A percentile compares a stretch with the other conserved stretches of the same genome.
Conservation (phyloP, 2,113 vertebrate genomes). For the Antechinus stuartii region DNA sequence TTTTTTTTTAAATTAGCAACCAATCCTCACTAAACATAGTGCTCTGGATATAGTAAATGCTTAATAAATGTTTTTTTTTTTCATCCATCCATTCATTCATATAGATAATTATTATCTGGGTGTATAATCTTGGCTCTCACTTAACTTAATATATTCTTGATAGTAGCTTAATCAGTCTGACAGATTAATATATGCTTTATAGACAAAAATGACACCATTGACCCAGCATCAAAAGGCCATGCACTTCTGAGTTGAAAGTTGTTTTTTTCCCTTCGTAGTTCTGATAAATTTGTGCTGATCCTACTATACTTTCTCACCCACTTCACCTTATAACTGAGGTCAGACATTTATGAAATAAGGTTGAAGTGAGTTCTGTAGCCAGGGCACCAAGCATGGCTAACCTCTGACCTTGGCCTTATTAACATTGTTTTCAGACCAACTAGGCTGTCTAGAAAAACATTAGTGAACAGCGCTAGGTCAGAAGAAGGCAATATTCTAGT, state of each 20-base stretch:
- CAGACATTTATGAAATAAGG: not conserved
- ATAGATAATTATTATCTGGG: not conserved
- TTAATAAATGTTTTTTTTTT: not conserved
- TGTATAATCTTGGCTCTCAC: not conserved
- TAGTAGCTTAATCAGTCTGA: not conserved
- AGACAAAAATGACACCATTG: not conserved
- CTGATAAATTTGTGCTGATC: conserved; percentile 4
- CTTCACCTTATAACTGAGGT: not conserved
- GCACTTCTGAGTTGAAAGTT: not conserved
- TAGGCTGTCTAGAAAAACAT: not conserved
- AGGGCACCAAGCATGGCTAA: not conserved
- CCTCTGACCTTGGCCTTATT: not conserved
- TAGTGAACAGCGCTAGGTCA: not conserved
- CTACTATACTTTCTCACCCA: not conserved
- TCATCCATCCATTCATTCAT: not conserved
- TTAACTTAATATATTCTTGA: not conserved
- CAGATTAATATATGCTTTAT: not conserved
- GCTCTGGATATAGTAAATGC: not conserved
- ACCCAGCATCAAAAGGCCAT: not conserved
- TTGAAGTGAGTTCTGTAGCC: not conserved
- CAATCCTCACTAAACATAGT: not conserved
- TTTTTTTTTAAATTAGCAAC: not conserved
- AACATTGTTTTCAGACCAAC: not conserved
- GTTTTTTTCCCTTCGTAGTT: not conserved
- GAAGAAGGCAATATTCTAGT: not conserved